Conservation (phyloP, 2,888 invertebrate genomes). For the Drosophila phalerata region DNA sequence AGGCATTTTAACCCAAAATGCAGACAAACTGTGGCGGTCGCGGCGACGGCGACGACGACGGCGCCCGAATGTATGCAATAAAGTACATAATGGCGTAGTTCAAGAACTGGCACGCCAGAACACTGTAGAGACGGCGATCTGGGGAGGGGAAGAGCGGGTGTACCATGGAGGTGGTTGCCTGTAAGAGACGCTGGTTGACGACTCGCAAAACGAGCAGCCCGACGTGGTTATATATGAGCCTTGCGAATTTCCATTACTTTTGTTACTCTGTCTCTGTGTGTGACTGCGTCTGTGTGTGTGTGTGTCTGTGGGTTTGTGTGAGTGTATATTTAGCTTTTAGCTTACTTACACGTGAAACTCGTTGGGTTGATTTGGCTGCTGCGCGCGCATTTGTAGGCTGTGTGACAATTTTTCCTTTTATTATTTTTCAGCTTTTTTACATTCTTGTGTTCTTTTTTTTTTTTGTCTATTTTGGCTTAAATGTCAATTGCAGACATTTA, state of each 20-base stretch:
- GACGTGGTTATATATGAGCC: conserved; percentile 47
- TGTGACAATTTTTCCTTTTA: conserved; percentile 65
- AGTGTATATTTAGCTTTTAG: conserved; percentile 52
- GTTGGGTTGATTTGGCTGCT: conserved; percentile 59
- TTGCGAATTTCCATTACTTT: conserved; percentile 71
- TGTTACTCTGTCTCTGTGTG: conserved; percentile 47
- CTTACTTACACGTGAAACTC: conserved; percentile 70
- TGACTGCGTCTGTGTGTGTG: background rate
- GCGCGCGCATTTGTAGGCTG: conserved; percentile 76
- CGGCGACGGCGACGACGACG: conserved; percentile 18
- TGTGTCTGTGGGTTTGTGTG: conserved; percentile 11
- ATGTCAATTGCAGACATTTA: conserved; percentile 80
- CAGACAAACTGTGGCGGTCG: conserved; percentile 67
- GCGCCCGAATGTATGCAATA: conserved; percentile 79
- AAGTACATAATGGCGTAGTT: conserved; percentile 81
- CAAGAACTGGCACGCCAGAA: conserved; percentile 71
- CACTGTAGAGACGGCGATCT: background rate
- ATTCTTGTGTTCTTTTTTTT: background rate
- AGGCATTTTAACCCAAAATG: conserved; percentile 76
- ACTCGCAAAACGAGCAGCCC: conserved; percentile 57
- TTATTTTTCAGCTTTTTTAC: conserved; percentile 14
- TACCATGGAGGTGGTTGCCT: conserved; percentile 33
- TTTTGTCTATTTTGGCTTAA: conserved; percentile 53
- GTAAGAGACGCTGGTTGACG: conserved; percentile 48
- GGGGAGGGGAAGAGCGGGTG: background rate